phyloP scores from a whole-genome alignment of 2,888 invertebrate species.

The Autographa gamma region DNA sequence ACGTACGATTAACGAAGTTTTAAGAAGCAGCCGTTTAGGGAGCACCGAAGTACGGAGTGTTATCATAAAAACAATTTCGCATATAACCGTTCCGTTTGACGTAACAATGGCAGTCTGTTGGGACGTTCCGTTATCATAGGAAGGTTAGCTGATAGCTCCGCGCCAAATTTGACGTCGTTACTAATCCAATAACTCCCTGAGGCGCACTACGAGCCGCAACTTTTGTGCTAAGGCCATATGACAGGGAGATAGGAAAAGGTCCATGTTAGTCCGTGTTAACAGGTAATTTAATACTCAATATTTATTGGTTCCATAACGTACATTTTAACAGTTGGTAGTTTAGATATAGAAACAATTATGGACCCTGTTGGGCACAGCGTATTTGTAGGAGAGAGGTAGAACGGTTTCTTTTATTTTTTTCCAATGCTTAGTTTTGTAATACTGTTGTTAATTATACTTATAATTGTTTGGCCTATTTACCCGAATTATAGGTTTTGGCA shows the following conservation, averaged over 20 bases:
- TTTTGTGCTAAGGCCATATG: slow-evolving; percentile 32
- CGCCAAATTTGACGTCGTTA: slow-evolving; percentile 52
- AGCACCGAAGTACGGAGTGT: not conserved
- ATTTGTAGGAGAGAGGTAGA: too few species aligned
- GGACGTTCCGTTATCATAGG: slow-evolving; percentile 11
- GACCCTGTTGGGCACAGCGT: too few species aligned
- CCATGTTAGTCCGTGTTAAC: not conserved
- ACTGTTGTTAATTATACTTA: too few species aligned
- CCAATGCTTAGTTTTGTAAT: too few species aligned
- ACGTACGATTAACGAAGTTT: not conserved
- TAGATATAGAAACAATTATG: too few species aligned
- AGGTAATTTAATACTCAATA: too few species aligned
- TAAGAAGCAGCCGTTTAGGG: not conserved
- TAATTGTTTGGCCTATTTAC: too few species aligned
- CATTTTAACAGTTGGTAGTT: too few species aligned
- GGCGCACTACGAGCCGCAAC: slow-evolving; percentile 35
- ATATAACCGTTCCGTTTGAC: slow-evolving; percentile 17
- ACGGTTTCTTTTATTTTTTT: too few species aligned
- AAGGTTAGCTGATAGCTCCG: slow-evolving; percentile 31
- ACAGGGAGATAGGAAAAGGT: not conserved
- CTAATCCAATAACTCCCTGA: slow-evolving; percentile 52
- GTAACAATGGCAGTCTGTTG: slow-evolving; percentile 10
- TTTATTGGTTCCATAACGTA: too few species aligned
- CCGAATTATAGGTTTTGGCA: too few species aligned
- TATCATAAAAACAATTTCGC: slow-evolving; percentile 14